A percentile compares a stretch with the other conserved stretches of the same genome.
These are phyloP conservation scores for Acanthosoma haemorrhoidale DNA, from an alignment of 2,888 invertebrate species.

Conservation along the genomic window DNA sequence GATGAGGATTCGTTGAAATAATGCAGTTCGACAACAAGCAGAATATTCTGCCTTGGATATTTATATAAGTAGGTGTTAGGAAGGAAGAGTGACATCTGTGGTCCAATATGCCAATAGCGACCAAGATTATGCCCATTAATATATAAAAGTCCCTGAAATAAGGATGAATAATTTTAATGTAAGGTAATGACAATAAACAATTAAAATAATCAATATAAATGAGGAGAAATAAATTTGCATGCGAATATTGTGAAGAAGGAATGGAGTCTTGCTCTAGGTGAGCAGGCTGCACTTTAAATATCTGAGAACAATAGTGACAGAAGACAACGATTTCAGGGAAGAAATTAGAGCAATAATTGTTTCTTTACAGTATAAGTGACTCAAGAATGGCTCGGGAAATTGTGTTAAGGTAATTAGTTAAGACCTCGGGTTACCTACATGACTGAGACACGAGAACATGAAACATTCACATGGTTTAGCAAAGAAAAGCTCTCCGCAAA, in stretches of 20 bases:
- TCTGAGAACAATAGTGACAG: too few relatives aligned
- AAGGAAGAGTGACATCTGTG: slow-evolving; percentile 43
- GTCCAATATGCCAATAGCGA: slow-evolving; percentile 43
- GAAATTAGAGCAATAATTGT: too few relatives aligned
- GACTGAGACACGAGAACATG: too few relatives aligned
- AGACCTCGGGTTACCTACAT: too few relatives aligned
- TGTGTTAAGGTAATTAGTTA: too few relatives aligned
- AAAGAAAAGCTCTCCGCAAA: too few relatives aligned
- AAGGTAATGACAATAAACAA: not conserved
- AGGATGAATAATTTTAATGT: not conserved
- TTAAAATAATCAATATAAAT: not conserved
- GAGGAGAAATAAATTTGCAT: not conserved
- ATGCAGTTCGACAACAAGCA: slow-evolving; percentile 42
- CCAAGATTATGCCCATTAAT: slow-evolving; percentile 43
- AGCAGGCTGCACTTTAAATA: too few relatives aligned
- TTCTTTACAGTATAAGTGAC: too few relatives aligned
- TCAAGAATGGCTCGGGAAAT: too few relatives aligned
- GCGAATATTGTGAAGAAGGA: not conserved
- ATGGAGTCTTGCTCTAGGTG: not conserved
- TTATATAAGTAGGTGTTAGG: slow-evolving; percentile 40
- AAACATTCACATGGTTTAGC: too few relatives aligned
- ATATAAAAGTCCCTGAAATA: slow-evolving; percentile 43
- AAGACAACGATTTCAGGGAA: too few relatives aligned
- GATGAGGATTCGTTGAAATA: slow-evolving; percentile 17
- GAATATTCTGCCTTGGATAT: slow-evolving; percentile 39